Evolutionary conservation across 2,113 vertebrate species (phyloP).

Genomic region (Urocolius indicus): DNA sequence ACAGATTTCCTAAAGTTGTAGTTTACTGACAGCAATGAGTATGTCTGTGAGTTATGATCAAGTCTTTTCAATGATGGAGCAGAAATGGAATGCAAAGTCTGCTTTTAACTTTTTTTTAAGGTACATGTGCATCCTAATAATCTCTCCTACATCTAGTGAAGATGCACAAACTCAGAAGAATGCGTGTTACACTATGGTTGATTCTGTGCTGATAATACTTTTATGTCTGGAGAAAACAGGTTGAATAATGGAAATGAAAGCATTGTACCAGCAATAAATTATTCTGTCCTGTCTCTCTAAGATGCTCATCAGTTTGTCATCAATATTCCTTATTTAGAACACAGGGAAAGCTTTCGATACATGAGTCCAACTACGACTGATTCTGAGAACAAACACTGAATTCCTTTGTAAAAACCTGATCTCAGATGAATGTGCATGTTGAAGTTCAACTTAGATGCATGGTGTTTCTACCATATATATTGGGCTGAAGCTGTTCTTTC

Average conservation of each 20-base stretch:
- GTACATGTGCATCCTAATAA: not conserved
- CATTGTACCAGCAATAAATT: not conserved
- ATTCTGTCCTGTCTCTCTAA: not conserved
- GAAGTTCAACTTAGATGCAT: not conserved
- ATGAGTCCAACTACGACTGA: not conserved
- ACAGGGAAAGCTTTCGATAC: not conserved
- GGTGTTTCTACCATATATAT: not conserved
- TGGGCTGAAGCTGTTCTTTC: not conserved
- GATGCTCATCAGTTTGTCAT: not conserved
- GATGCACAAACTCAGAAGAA: not conserved
- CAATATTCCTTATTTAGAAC: not conserved
- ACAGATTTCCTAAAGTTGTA: not conserved
- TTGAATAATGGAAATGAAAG: not conserved
- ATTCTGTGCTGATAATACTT: not conserved
- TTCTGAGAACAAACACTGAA: not conserved
- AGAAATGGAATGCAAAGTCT: not conserved
- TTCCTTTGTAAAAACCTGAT: not conserved
- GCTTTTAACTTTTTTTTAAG: not conserved
- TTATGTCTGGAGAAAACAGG: not conserved
- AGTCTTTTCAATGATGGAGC: not conserved
- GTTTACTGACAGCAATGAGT: not conserved
- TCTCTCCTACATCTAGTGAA: not conserved
- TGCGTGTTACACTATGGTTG: not conserved
- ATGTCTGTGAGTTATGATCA: accelerated
- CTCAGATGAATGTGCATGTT: not conserved